Percentiles rank a stretch among this genome's conserved stretches.
These are phyloP conservation scores for Daboia siamensis DNA, from an alignment of 2,113 vertebrate genomes.

Conservation along the genomic window DNA sequence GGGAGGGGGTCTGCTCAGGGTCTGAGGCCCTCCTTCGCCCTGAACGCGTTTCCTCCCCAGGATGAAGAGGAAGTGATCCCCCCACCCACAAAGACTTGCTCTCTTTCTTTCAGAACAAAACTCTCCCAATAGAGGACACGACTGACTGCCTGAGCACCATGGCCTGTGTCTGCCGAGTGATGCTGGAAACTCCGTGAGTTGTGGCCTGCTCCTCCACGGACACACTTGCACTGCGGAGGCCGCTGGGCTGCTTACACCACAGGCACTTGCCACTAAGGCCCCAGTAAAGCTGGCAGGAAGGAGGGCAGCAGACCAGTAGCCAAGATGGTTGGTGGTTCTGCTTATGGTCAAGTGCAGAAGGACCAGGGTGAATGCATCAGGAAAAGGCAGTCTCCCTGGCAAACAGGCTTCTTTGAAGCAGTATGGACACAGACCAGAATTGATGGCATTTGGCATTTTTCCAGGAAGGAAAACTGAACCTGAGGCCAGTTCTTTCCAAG, in stretches of 20 bases:
- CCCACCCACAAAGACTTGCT: not conserved
- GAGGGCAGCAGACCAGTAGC: not conserved
- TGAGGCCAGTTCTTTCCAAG: not conserved
- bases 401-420: not conserved
- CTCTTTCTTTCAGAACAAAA: constrained; percentile 81
- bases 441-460: not conserved
- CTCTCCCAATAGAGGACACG: constrained; percentile 90
- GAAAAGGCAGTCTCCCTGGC: not conserved
- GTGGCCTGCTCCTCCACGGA: not conserved
- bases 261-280: not conserved
- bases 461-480: not conserved
- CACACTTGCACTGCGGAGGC: not conserved
- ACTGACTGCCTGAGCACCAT: constrained; percentile 95
- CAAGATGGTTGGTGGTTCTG: not conserved
- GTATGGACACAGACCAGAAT: not conserved
- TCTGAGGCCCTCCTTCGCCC: not conserved
- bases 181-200: constrained; percentile 94
- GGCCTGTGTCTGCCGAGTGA: constrained; percentile 91
- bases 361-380: not conserved
- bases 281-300: not conserved
- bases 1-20: not conserved
- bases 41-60: too few species aligned
- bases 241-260: not conserved
- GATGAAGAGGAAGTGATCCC: not conserved
- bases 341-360: not conserved